Evolutionary conservation across 2,797 vertebrate species (phyloP).

Genomic region (Cheirogaleus major): DNA sequence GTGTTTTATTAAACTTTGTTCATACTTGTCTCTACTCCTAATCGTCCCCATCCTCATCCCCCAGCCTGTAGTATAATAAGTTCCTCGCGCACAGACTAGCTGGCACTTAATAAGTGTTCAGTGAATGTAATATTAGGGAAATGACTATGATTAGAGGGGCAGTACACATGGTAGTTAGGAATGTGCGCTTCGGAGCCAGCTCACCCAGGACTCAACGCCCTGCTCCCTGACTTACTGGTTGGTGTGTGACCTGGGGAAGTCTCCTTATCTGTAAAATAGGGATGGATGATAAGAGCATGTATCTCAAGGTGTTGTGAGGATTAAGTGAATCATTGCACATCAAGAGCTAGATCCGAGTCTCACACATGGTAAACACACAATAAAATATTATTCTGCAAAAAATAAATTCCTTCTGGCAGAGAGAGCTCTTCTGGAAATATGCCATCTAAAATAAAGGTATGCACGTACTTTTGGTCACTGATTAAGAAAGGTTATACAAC

Average conservation of each 20-base stretch:
- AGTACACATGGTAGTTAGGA: background rate
- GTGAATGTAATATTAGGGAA: background rate
- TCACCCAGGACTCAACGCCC: background rate
- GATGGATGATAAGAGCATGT: background rate
- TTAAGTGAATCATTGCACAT: background rate
- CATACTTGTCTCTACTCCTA: background rate
- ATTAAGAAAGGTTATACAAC: background rate
- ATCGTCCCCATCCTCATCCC: background rate
- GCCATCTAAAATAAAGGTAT: background rate
- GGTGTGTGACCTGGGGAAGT: background rate
- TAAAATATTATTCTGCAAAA: slow-evolving; percentile 33
- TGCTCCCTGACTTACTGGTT: background rate
- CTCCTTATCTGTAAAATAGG: background rate
- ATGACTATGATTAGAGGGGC: background rate
- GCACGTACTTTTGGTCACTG: background rate
- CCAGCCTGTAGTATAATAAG: background rate
- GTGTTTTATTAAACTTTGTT: background rate
- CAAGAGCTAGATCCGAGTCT: background rate
- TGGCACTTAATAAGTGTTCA: background rate
- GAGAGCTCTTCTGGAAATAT: background rate
- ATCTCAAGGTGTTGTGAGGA: background rate
- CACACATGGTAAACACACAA: background rate
- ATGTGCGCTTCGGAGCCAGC: background rate
- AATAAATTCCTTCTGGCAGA: background rate
- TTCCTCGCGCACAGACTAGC: background rate